Evolutionary conservation across 2,113 vertebrate genomes (phyloP).

Genomic region (Saimiri boliviensis): DNA sequence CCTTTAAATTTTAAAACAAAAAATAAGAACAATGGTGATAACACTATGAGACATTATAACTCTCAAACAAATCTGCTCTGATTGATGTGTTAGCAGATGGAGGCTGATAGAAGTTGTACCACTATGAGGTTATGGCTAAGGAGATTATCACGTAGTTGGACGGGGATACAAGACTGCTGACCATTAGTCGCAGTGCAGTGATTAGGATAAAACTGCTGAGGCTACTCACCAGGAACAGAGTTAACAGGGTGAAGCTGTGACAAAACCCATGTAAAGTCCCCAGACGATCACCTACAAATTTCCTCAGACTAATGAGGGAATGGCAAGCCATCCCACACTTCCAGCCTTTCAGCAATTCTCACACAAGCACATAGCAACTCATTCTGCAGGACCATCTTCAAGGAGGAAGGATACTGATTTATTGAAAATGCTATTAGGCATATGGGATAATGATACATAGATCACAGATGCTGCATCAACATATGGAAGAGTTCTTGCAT

Average conservation of each 20-base stretch:
- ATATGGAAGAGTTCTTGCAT: constrained; percentile 59
- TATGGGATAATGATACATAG: constrained; percentile 54
- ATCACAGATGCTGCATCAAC: constrained; percentile 53
- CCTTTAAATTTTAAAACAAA: not conserved
- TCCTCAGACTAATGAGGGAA: not conserved
- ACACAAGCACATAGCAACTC: not conserved
- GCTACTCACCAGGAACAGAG: not conserved
- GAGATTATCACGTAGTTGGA: not conserved
- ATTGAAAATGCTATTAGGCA: constrained; percentile 38
- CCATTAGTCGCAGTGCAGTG: too few species aligned
- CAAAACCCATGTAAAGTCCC: not conserved
- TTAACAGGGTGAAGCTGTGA: not conserved
- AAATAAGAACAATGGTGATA: not conserved
- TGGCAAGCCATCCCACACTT: not conserved
- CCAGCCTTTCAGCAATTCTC: not conserved
- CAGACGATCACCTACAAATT: too few species aligned
- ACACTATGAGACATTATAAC: not conserved
- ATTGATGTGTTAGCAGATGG: not conserved
- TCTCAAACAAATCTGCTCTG: not conserved
- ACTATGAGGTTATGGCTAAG: not conserved
- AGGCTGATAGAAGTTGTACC: not conserved
- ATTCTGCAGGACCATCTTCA: not conserved
- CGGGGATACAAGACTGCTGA: not conserved
- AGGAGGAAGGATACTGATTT: constrained; percentile 46
- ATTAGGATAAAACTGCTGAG: not conserved